These are phyloP conservation scores for Drosophila ezoana DNA, from an alignment of 2,888 invertebrate genomes.

Conservation along the genomic window DNA sequence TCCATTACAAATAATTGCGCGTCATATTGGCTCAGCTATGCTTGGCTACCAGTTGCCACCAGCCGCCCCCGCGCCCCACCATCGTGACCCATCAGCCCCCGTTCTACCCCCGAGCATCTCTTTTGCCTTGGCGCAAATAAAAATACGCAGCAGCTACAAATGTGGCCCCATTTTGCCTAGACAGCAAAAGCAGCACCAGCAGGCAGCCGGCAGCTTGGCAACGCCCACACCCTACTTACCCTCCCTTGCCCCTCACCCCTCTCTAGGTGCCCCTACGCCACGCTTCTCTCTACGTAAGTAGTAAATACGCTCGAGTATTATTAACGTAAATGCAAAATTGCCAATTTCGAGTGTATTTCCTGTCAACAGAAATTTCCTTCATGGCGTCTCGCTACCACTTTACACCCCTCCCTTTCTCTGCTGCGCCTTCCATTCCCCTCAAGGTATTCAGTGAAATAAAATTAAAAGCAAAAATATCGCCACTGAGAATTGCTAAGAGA, in stretches of 20 bases:
- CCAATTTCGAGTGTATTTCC: conserved; percentile 85
- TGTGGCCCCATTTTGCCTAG: conserved; percentile 63
- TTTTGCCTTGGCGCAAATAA: conserved; percentile 37
- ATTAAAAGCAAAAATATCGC: conserved; percentile 66
- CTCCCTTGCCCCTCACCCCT: neutral
- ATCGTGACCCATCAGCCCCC: neutral
- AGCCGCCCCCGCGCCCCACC: neutral
- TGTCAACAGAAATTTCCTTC: conserved; percentile 83
- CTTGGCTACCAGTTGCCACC: conserved; percentile 44
- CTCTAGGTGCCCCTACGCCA: neutral
- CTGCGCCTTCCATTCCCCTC: neutral
- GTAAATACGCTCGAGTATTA: conserved; percentile 84
- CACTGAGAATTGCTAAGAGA: conserved; percentile 30
- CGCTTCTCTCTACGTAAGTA: conserved; percentile 56
- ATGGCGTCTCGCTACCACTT: conserved; percentile 28
- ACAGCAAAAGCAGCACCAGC: conserved; percentile 25
- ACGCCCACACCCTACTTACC: conserved; percentile 19
- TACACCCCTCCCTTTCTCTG: neutral
- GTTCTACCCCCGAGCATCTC: neutral
- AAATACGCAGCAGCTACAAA: conserved; percentile 45
- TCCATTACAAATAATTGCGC: conserved; percentile 84
- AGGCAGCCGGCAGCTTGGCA: conserved; percentile 24
- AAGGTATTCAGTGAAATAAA: conserved; percentile 67
- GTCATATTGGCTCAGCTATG: conserved; percentile 82
- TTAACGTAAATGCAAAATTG: conserved; percentile 85